phyloP scores from a whole-genome alignment of 2,888 invertebrate genomes.

The Cephus runcator region DNA sequence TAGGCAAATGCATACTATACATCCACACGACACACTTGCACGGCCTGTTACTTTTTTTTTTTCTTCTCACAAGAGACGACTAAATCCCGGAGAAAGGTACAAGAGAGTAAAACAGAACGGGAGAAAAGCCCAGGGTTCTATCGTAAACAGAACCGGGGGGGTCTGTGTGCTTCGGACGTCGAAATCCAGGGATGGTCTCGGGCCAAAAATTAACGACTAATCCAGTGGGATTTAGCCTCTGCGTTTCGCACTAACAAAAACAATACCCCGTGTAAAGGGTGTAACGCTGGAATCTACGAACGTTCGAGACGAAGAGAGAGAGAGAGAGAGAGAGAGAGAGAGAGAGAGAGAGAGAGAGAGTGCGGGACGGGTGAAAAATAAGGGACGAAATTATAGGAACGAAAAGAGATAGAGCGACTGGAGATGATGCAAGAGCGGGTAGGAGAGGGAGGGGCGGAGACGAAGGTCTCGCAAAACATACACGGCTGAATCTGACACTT shows the following conservation, averaged over 20 bases:
- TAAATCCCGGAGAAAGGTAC: not conserved
- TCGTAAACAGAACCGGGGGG: not conserved
- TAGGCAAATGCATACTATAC: not conserved
- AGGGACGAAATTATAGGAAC: slow-evolving; percentile 29
- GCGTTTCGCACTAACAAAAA: not conserved
- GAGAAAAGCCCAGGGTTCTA: not conserved
- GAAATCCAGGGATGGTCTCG: not conserved
- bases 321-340: not conserved
- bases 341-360: not conserved
- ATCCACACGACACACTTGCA: not conserved
- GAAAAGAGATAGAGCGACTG: slow-evolving; percentile 16
- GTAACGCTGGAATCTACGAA: not conserved
- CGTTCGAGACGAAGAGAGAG: not conserved
- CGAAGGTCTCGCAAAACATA: slow-evolving; percentile 42
- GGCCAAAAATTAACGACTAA: slow-evolving; percentile 6
- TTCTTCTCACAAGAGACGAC: not conserved
- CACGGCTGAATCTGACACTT: slow-evolving; percentile 55
- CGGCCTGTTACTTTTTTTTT: not conserved
- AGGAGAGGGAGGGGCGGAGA: not conserved
- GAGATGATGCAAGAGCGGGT: not conserved
- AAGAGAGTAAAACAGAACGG: not conserved
- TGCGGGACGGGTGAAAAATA: slow-evolving; percentile 10
- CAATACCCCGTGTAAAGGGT: not conserved
- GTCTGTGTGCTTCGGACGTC: not conserved
- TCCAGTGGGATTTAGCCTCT: not conserved